Percentiles rank a stretch among this genome's conserved stretches.
Evolutionary conservation across 2,113 vertebrate genomes (phyloP).

Genomic region (Rallus limicola): DNA sequence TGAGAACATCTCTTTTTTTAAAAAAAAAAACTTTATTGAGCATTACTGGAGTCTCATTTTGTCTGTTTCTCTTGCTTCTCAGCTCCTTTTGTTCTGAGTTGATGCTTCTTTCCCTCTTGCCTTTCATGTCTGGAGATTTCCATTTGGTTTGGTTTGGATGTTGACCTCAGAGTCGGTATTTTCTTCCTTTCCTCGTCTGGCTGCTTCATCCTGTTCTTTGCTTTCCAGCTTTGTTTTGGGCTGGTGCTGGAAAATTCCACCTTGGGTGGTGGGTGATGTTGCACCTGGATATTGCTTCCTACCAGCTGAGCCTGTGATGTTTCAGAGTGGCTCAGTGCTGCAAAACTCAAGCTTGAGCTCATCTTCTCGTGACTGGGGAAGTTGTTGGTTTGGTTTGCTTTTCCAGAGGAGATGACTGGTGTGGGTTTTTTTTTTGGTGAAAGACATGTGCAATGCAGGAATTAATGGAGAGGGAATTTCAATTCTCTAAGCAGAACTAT

Average conservation of each 20-base stretch:
- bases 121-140: neutral
- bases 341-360: neutral
- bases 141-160: neutral
- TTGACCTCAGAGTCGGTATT: neutral
- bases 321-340: neutral
- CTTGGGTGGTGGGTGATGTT: neutral
- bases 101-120: neutral
- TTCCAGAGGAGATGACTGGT: neutral
- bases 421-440: neutral
- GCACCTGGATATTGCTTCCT: neutral
- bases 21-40: neutral
- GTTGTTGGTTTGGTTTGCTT: neutral
- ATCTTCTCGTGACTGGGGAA: neutral
- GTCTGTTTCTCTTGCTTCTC: neutral
- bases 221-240: neutral
- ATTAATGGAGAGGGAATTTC: neutral
- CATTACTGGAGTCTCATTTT: neutral
- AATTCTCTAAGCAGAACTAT: neutral
- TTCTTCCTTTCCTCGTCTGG: neutral
- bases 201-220: neutral
- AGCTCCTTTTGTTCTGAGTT: neutral
- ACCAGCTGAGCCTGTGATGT: rapidly evolving
- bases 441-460: neutral
- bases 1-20: neutral
- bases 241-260: neutral